Base-by-base conservation (phyloP, 2,797 vertebrate genomes). In the Pseudochromis fuscus region DNA sequence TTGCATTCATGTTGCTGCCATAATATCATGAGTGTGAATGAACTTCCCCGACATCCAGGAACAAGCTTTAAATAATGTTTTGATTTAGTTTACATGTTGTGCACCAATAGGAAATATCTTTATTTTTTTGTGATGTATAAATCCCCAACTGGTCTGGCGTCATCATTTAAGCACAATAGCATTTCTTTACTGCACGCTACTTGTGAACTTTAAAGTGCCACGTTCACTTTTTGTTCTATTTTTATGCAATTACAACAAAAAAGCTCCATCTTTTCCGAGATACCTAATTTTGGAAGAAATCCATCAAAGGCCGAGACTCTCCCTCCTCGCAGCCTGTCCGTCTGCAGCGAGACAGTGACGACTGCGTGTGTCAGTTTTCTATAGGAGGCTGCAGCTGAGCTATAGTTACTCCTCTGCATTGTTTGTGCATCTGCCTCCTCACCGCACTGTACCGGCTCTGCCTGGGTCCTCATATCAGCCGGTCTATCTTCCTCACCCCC, bases 401-500 rank as follows among this genome's bases (percentile, higher is more conserved):
- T 72, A 71, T 69, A 66, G 56, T 75, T 82, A 68, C 58, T 66
- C 59, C 50, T 37, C 44, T 66, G 45, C 33, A 42, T 56, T 82
- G 68, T 73, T 9, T 57, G 35, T 67, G 33, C 40, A 16, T 40
- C 15, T 11, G 27, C 48, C 45, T 72, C 52, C 23, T 60, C 45
- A 13, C 23, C 55, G 27, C 42, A 38, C 72, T 50, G 53, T 12
- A 46, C 37, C n/a, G 0, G 45, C 65, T 66, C 53, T 16, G 44
- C 81, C 58, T 72, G 45, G 75, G 63, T 72, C 75, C 63, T 81
- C 77, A 12, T 84, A 82, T 84, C 84, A 81, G 69, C 30, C 31
- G 2, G 71, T 82, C 63, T 71, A 67, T 84, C 86, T 82, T 62
- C 57, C 53, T 60, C 55, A 45, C 70, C 87, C 64, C 74, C 81